Conservation (phyloP, 1,140 invertebrate genomes). For the Zaprionus inermis region DNA sequence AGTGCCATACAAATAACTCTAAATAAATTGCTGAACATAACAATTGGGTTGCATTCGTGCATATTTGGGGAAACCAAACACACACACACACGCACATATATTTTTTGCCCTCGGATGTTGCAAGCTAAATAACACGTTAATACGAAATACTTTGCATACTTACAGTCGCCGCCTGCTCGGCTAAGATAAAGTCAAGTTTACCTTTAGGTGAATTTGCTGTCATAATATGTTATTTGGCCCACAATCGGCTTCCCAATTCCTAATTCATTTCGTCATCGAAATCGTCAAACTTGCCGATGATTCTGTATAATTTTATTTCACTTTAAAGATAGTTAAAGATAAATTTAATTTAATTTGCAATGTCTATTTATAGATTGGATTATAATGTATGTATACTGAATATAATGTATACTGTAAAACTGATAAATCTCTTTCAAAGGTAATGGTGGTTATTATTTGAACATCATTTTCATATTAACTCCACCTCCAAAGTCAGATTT, state of each 20-base stretch:
- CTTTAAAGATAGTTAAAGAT: too few species aligned
- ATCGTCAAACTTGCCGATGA: conserved; percentile 54
- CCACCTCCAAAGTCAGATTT: conserved; percentile 55
- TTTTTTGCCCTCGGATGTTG: conserved; percentile 54
- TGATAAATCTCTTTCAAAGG: neutral
- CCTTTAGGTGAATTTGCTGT: conserved; percentile 73
- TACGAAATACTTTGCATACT: conserved; percentile 76
- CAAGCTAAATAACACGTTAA: conserved; percentile 61
- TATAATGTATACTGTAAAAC: neutral
- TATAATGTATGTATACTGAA: neutral
- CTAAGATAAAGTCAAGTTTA: conserved; percentile 57
- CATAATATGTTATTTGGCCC: conserved; percentile 78
- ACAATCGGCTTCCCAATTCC: conserved; percentile 74
- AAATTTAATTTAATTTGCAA: too few species aligned
- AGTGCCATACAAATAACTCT: conserved; percentile 84
- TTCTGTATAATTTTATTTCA: conserved; percentile 13
- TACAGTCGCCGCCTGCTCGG: conserved; percentile 39
- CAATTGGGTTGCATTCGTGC: conserved; percentile 70
- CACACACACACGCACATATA: conserved; percentile 5
- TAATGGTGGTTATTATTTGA: conserved; percentile 12
- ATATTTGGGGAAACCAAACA: too few species aligned
- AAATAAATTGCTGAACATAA: conserved; percentile 84
- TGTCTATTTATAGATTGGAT: too few species aligned
- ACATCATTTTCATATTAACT: conserved; percentile 56
- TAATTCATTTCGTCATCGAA: conserved; percentile 72